Evolutionary conservation across 2,797 vertebrate species (phyloP), one percentile per base, ranked within the genome.

Genomic region (Decapterus maruadsi): DNA sequence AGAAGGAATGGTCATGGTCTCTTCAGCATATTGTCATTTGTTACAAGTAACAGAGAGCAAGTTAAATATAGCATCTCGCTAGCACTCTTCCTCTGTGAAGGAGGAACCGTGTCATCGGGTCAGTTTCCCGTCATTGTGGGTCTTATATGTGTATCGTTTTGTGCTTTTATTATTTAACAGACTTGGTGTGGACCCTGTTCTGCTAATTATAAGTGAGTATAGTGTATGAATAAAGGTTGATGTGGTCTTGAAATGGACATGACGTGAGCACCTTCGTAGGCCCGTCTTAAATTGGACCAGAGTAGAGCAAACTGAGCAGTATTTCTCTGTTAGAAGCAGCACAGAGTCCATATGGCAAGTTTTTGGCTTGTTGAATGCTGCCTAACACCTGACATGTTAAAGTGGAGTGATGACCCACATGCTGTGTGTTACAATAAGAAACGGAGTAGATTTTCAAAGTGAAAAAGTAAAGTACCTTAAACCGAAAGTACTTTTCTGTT

Each of bases 111-210:
- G 67, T 83, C 50, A 84, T 77, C 42, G 22, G 65, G 70, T 72
- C 81, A 81, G 79, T 88, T 93, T 94, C 89, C 93, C 62, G 74
- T 86, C 67, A 89, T 90, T 90, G 88, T 90, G n/a, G 1, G 20
- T 4, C 67, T 54, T 69, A n/a, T n/a, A n/a, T n/a, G 4, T 61
- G 0, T 56, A 3, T 80, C 0, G 8, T 72, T 78, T 68, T 77
- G 0, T 58, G 20, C 17, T 42, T 42, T 61, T 55, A n/a, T 48
- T 55, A 14, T 20, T 31, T 19, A 63, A 51, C 16, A 31, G 1
- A 20, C 34, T 17, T 8, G 16, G 13, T 38, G n/a, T 40, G 50
- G 63, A 26, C 7, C 12, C 19, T 7, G 29, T 31, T 3, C 5
- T 34, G 6, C n/a, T 34, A 0, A 13, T 50, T 34, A 8, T 20